Conservation (phyloP, 2,888 invertebrate genomes). For the Rotaria sp. region DNA sequence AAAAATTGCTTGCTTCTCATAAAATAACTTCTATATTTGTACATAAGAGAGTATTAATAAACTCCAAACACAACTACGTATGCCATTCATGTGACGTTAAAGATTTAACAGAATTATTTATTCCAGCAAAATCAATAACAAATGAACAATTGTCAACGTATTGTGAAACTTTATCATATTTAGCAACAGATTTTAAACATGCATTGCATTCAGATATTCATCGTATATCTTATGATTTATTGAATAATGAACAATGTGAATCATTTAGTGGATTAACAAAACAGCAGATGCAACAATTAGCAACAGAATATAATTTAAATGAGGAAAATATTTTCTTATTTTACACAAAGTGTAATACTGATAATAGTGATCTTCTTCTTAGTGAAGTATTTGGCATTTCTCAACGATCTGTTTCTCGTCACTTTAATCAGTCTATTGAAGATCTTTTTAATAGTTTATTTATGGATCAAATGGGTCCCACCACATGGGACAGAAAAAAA, state of each 20-base stretch:
- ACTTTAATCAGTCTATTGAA: too few species aligned
- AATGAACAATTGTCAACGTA: background rate
- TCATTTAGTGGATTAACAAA: background rate
- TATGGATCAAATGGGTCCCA: too few species aligned
- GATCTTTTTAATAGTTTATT: too few species aligned
- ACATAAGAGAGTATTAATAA: background rate
- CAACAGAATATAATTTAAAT: background rate
- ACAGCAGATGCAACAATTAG: background rate
- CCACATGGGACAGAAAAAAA: too few species aligned
- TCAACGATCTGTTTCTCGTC: too few species aligned
- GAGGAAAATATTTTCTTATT: background rate
- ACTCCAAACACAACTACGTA: background rate
- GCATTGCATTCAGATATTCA: background rate
- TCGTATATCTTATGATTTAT: background rate
- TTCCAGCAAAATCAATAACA: background rate
- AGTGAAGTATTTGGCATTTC: too few species aligned
- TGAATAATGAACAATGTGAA: background rate
- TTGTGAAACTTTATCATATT: background rate
- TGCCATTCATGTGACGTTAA: background rate
- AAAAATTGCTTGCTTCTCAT: background rate
- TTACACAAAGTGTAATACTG: too few species aligned
- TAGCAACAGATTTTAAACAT: background rate
- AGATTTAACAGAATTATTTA: background rate
- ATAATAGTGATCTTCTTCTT: too few species aligned
- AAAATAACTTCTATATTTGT: background rate